These are phyloP conservation scores for Microcebus murinus DNA, from an alignment of 2,113 vertebrate genomes.

Conservation along the genomic window DNA sequence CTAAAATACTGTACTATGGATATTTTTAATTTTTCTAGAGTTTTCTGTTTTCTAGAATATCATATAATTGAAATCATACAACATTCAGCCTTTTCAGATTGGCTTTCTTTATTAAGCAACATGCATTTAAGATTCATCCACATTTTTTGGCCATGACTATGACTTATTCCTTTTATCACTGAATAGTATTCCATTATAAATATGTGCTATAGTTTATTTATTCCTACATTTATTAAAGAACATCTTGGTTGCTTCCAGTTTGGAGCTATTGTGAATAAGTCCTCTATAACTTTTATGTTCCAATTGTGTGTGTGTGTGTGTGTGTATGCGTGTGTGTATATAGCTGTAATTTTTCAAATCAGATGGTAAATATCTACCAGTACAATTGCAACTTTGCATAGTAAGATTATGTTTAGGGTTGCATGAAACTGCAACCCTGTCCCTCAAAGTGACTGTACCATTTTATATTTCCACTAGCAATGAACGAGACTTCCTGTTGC, in stretches of 20 bases:
- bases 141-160: not conserved
- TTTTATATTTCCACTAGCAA: not conserved
- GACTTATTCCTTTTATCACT: not conserved
- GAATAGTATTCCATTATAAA: not conserved
- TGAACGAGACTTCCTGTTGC: not conserved
- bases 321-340: fast-evolving
- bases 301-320: not conserved
- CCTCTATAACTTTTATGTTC: not conserved
- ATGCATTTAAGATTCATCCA: not conserved
- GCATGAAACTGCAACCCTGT: not conserved
- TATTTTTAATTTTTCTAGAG: not conserved
- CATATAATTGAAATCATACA: not conserved
- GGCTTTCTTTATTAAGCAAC: not conserved
- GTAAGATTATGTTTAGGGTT: not conserved
- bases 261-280: not conserved
- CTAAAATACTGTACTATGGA: not conserved
- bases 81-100: not conserved
- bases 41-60: not conserved
- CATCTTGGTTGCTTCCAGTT: not conserved
- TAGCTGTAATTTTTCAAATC: not conserved
- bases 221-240: not conserved
- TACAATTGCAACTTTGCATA: not conserved
- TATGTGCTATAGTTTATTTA: not conserved
- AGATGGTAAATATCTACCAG: not conserved
- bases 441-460: not conserved